These are phyloP conservation scores for Amphiprion clarkii DNA, from an alignment of 2,797 vertebrate species.

Conservation along the genomic window DNA sequence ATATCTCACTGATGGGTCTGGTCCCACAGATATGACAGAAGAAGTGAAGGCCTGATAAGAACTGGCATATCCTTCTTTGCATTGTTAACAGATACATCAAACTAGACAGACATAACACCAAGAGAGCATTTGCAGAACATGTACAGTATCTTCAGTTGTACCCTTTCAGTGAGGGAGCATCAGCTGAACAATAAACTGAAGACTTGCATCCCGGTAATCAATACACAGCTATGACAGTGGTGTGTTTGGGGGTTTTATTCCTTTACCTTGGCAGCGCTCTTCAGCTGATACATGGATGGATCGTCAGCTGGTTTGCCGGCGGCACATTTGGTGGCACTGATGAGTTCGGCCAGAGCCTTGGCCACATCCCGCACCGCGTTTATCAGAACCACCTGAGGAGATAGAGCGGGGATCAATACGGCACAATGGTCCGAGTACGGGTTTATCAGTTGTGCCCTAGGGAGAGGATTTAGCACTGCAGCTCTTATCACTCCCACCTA, in stretches of 20 bases:
- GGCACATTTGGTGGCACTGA: conserved; percentile 97
- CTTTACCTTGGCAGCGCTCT: conserved; percentile 96
- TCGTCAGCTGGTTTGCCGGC: conserved; percentile 96
- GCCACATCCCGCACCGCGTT: conserved; percentile 98
- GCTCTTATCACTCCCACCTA: conserved; percentile 75
- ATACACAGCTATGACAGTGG: conserved; percentile 24
- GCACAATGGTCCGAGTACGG: conserved; percentile 59
- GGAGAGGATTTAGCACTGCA: conserved; percentile 71
- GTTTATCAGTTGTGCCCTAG: conserved; percentile 65
- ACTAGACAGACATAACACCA: conserved; percentile 37
- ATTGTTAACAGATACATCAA: conserved; percentile 22
- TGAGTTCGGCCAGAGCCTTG: conserved; percentile 97
- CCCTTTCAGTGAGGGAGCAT: conserved; percentile 15
- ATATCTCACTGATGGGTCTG: conserved; percentile 14
- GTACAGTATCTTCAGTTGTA: conserved; percentile 11
- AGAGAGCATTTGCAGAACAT: conserved; percentile 28
- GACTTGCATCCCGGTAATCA: conserved; percentile 9
- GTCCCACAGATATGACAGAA: conserved; percentile 46
- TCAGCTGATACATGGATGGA: conserved; percentile 99
- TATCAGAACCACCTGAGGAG: conserved; percentile 94
- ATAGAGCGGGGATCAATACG: conserved; percentile 69
- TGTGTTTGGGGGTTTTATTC: conserved; percentile 3
- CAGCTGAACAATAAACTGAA: conserved; percentile 24
- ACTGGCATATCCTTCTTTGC: conserved; percentile 31
- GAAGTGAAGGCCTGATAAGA: conserved; percentile 43